These are phyloP conservation scores for Heliconius himera DNA, from an alignment of 1,140 invertebrate genomes.

Conservation along the genomic window DNA sequence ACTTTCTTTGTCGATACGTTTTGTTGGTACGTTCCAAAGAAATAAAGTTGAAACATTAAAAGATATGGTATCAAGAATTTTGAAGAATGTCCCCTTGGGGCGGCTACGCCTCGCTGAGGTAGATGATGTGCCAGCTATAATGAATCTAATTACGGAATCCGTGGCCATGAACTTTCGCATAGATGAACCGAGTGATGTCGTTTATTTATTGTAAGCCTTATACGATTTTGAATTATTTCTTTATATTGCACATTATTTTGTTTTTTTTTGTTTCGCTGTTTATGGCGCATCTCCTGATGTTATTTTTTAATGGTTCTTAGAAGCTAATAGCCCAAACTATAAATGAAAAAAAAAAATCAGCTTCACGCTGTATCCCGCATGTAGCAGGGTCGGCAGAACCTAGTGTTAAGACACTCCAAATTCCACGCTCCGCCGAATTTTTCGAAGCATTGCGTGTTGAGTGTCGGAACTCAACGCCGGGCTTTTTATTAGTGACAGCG, in stretches of 20 bases:
- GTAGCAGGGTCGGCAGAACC: too few species aligned
- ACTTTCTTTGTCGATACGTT: not conserved
- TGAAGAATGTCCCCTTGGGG: slow-evolving; percentile 46
- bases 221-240: not conserved
- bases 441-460: too few species aligned
- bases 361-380: too few species aligned
- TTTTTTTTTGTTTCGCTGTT: too few species aligned
- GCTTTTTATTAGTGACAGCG: too few species aligned
- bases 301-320: not conserved
- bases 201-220: slow-evolving; percentile 60
- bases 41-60: not conserved
- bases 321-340: not conserved
- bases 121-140: slow-evolving; percentile 55
- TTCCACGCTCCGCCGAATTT: too few species aligned
- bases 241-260: too few species aligned
- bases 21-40: not conserved
- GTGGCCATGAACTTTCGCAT: slow-evolving; percentile 63
- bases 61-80: slow-evolving; percentile 45
- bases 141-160: slow-evolving; percentile 54
- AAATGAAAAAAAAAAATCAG: too few species aligned
- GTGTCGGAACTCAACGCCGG: too few species aligned
- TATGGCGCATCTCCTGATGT: too few species aligned
- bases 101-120: slow-evolving; percentile 52
- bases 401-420: too few species aligned
- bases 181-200: slow-evolving; percentile 42